Evolutionary conservation across 2,797 vertebrate genomes (phyloP), one percentile per base, ranked within the genome.

Genomic region (Oryzias dopingdopingensis): DNA sequence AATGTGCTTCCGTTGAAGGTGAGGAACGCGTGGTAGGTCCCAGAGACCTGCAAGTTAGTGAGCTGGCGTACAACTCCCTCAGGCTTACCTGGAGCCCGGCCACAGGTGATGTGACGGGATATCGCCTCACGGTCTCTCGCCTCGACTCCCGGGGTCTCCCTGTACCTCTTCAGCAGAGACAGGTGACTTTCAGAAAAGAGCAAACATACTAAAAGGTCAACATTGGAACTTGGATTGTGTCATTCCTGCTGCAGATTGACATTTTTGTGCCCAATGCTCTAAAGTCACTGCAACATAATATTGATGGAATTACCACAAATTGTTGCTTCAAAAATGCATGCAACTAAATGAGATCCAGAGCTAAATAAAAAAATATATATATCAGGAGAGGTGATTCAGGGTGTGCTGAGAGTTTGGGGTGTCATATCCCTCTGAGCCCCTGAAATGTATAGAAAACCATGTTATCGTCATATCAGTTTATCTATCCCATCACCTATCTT

Each of bases 41-140:
- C 4, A 87, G 43, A 74, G 93, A 95, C 78, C 73, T 96, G 56
- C 88, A 81, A 14, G 79, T 94, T 18, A 95, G 87, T 0, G 92
- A 94, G 52, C 50, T 87, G 56, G 86, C 79, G 53, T 89, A 94
- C 89, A 93, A 81, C 76, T 94, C 94, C 1, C 68, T 96, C 74
- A 77, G 90, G 59, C 89, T 96, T 67, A 93, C 90, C 0, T 96
- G 95, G 95, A 89, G 81, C 56, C 88, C 89, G 16, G 94, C 95
- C 46, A 95, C 93, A 0, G 94, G 95, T 16, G 92, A 85, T 12
- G 92, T 95, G 55, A 90, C 72, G 0, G 92, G 91, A 4, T 95
- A 96, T 72, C 88, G 46, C 6, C 78, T 96, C 62, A 81, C 85
- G 13, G 76, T 93, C 46, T 84, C 79, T 13, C 91, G 92, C 23